These are phyloP conservation scores for Tinea semifulvella DNA, from an alignment of 2,888 invertebrate species.

Conservation along the genomic window DNA sequence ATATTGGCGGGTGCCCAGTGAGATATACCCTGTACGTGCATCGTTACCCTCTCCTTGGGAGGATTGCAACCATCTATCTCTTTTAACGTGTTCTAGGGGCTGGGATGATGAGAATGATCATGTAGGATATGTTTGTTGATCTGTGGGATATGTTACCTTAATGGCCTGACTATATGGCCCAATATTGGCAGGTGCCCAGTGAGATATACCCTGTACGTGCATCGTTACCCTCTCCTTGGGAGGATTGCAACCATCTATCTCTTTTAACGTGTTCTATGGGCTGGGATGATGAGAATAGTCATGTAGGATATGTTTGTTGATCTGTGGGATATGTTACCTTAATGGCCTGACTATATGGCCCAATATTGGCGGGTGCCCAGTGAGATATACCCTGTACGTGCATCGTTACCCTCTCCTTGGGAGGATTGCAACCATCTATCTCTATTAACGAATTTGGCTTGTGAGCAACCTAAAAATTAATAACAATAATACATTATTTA, in stretches of 20 bases:
- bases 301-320: no score
- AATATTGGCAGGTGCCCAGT: conserved; percentile 99
- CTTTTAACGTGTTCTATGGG: no score
- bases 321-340: no score
- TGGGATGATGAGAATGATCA: no score
- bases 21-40: conserved; percentile 95
- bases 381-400: conserved; percentile 96
- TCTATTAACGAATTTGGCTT: conserved; percentile 35
- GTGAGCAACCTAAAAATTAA: conserved; percentile 43
- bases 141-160: no score
- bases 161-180: conserved; percentile 96
- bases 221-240: conserved; percentile 75
- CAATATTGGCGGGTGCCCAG: conserved; percentile 98
- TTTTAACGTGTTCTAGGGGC: no score
- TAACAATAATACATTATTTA: no score
- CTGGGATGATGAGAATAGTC: no score
- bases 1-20: conserved; percentile 99
- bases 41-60: conserved; percentile 72
- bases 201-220: conserved; percentile 95
- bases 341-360: conserved; percentile 94
- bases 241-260: conserved; percentile 30
- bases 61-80: conserved; percentile 32
- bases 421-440: conserved; percentile 31
- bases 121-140: no score
- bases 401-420: conserved; percentile 79